Base-by-base conservation (phyloP, 1,140 invertebrate species). In the Zaprionus gabonicus region DNA sequence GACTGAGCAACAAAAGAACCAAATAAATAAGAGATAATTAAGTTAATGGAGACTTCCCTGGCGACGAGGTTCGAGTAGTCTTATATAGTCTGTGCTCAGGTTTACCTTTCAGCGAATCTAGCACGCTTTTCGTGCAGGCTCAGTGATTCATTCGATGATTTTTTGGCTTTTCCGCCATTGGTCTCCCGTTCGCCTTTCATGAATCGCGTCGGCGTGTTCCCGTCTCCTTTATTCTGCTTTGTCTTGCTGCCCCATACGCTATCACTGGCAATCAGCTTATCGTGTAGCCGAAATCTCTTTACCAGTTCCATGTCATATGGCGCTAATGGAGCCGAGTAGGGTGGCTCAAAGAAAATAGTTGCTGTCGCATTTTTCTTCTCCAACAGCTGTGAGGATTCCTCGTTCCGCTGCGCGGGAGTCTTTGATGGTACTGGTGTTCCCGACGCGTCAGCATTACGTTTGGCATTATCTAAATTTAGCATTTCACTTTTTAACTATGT, bases 381-480 rank as follows among this genome's bases (percentile, higher is more conserved):
- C 44, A 87, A 53, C 58, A 82, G 66, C 49, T 68, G 76, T 3
- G 65, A 36, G 31, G 71, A 71, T 27, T 86, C 79, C 17, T 68
- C 71, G 2, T 63, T 56, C 20, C 65, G 28, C 12, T 46, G 65
- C 1, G 41, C 25, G 10, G 34, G 51, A 13, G 28, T 23, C 7
- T 56, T 49, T 1, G 69, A 13, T 1, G 69, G 31, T 23, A 62
- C 3, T 6, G 70, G 44, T 7, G 65, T 78, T 57, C 87, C 70
- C 70, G 66, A 20, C 6, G 51, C 66, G 64, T 71, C 41, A 59
- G 13, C 27, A 53, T 53, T 27, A 34, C 13, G 17, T 31, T 55
- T 28, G 73, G 44, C 69, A 59, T 65, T 77, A 73, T 75, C 85
- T 88, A 88, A 90, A 85, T 88, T 88, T 90, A 88, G 85, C 85